Evolutionary conservation across 2,113 vertebrate species (phyloP), one percentile per base, ranked within the genome.

Genomic region (Canis aureus): DNA sequence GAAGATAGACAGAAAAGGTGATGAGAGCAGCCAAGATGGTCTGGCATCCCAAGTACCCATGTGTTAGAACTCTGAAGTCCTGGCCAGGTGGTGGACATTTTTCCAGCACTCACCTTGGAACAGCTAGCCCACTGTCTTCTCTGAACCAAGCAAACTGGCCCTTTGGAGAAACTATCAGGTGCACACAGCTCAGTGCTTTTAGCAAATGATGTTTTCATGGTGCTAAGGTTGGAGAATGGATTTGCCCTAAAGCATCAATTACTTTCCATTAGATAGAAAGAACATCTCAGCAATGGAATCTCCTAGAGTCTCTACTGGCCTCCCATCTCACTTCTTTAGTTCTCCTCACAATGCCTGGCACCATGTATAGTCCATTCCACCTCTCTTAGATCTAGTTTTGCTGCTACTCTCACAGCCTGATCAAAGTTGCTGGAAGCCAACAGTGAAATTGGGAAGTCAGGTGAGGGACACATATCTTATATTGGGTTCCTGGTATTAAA

Each of bases 31-130:
- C n/a, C 55, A 38, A 29, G 12, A n/a, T 51, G 66, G 19, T 27
- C 12, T 25, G 4, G 0, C 23, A 8, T 79, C 5, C 55, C 3
- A 57, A 6, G 3, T 73, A 11, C 29, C 29, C 3, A 2, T 55
- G 51, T 35, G 17, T 88, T 11, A 62, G 17, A 76, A 59, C 29
- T 38, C 8, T 2, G 17, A 51, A 4, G 29, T 38, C 73, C 62
- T 87, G 53, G 35, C 43, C 25, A n/a, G 32, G 51, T 80, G n/a
- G 29, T 17, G 7, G 35, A 11, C 19, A 1, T 88, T 29, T 79
- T 11, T 51, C n/a, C 17, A 95, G 43, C 12, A 4, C 1, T 73
- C 5, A 4, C 22, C 20, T 55, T 29, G 38, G 91, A 94, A 86
- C 2, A 80, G 16, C 23, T 43, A 88, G 60, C 25, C 43, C 29